A percentile compares a stretch with the other conserved stretches of the same genome.
These are phyloP conservation scores for Amphimedon queenslandica DNA, from an alignment of 37 sponge, comb jelly and placozoan genomes.

Conservation along the genomic window DNA sequence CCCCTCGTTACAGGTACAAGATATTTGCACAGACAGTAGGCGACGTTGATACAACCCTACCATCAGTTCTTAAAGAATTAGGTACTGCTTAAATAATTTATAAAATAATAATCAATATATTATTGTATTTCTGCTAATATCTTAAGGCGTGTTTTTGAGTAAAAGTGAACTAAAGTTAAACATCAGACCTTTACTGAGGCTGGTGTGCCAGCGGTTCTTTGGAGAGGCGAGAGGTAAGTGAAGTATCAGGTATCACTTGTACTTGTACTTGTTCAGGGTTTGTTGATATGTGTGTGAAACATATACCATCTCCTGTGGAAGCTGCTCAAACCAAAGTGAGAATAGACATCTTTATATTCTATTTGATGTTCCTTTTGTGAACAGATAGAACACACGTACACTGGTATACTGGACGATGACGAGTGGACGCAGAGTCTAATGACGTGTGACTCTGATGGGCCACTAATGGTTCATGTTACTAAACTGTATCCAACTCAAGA, in stretches of 20 bases:
- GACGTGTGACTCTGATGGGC: constrained; percentile 85
- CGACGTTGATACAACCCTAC: constrained; percentile 89
- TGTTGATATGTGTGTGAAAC: constrained; percentile 93
- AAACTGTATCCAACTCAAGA: constrained; percentile 93
- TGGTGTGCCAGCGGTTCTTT: constrained; percentile 93
- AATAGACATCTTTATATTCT: background rate
- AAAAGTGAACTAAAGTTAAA: constrained; percentile 86
- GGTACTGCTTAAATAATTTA: constrained; percentile 49
- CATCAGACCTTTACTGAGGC: constrained; percentile 78
- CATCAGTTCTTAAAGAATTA: constrained; percentile 78
- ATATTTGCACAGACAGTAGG: constrained; percentile 83
- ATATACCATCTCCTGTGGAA: constrained; percentile 83
- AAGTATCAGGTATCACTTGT: background rate
- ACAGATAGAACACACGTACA: constrained; percentile 77
- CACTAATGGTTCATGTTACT: constrained; percentile 86
- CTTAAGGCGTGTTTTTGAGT: constrained; percentile 67
- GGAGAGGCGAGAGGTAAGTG: constrained; percentile 73
- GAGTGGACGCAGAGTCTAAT: constrained; percentile 64
- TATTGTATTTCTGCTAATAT: too few relatives aligned
- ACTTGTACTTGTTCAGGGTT: constrained; percentile 46
- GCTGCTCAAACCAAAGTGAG: constrained; percentile 69
- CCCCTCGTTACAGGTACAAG: background rate
- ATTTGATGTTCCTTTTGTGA: background rate
- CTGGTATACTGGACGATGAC: constrained; percentile 73
- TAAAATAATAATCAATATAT: too few relatives aligned